These are phyloP conservation scores for Stichodactyla helianthus DNA, from an alignment of 64 coral and sea anemone genomes.

Conservation along the genomic window DNA sequence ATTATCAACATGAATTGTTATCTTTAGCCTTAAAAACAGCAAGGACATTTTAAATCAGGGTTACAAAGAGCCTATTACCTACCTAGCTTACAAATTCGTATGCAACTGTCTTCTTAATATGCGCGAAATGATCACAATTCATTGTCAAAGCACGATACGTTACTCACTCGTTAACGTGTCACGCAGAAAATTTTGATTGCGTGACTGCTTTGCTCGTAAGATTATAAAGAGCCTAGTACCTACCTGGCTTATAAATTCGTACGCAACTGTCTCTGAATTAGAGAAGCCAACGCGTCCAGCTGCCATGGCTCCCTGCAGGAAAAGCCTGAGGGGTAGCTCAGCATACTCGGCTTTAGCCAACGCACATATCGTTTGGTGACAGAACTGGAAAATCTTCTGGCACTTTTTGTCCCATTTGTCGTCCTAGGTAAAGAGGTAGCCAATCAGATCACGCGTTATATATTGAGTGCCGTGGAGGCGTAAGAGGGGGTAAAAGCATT, in stretches of 20 bases:
- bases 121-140: too few species aligned
- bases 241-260: conserved; percentile 99
- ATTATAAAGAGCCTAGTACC: background rate
- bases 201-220: background rate
- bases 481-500: too few species aligned
- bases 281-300: conserved; percentile 85
- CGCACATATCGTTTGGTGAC: conserved; percentile 94
- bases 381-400: conserved; percentile 99
- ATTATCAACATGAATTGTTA: too few species aligned
- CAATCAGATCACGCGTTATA: background rate
- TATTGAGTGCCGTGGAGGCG: background rate
- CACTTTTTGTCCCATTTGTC: conserved; percentile 99
- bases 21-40: too few species aligned
- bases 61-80: too few species aligned
- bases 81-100: conserved; percentile 94
- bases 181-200: background rate
- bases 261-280: conserved; percentile 93
- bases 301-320: conserved; percentile 86
- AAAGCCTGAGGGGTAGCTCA: conserved; percentile 82
- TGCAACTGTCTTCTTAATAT: too few species aligned
- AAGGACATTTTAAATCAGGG: too few species aligned
- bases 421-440: conserved; percentile 55
- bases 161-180: too few species aligned
- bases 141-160: too few species aligned
- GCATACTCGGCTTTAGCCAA: conserved; percentile 95